Percentiles rank a stretch among this genome's conserved stretches.
Evolutionary conservation across 2,888 invertebrate genomes (phyloP).

Genomic region (Oligia strigilis): DNA sequence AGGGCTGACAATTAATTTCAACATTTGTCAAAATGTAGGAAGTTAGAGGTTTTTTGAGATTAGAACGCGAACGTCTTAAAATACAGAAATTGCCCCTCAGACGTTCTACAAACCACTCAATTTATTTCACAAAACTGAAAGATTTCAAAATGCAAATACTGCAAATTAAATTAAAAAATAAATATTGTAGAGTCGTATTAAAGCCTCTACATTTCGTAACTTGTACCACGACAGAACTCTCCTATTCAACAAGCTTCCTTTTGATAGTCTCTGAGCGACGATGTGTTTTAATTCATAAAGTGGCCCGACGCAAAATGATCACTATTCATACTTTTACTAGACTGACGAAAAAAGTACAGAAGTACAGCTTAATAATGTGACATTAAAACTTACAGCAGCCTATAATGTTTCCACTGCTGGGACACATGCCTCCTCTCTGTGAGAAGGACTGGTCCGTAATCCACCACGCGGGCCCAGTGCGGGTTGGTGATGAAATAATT

Average conservation of each 20-base stretch:
- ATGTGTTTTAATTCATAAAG: slow-evolving; percentile 71
- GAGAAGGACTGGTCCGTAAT: too few relatives aligned
- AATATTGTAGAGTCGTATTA: background rate
- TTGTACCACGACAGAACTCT: slow-evolving; percentile 15
- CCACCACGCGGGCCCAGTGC: too few relatives aligned
- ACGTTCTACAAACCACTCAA: background rate
- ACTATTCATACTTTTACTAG: slow-evolving; percentile 51
- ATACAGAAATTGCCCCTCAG: background rate
- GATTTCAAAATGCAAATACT: too few relatives aligned
- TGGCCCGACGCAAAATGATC: slow-evolving; percentile 60
- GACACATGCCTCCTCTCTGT: too few relatives aligned
- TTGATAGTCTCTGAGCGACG: slow-evolving; percentile 58
- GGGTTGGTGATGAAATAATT: too few relatives aligned
- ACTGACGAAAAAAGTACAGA: slow-evolving; percentile 3
- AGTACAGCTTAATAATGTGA: slow-evolving; percentile 7
- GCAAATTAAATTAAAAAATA: too few relatives aligned
- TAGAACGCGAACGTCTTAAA: background rate
- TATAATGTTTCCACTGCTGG: too few relatives aligned
- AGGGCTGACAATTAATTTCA: too few relatives aligned
- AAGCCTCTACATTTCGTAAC: background rate
- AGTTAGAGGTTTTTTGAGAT: background rate
- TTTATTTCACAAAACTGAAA: background rate
- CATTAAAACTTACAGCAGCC: background rate
- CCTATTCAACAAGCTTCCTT: slow-evolving; percentile 62
- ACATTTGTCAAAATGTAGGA: background rate